These are phyloP conservation scores for Microplitis deprimator DNA, from an alignment of 2,888 invertebrate genomes.

Conservation along the genomic window DNA sequence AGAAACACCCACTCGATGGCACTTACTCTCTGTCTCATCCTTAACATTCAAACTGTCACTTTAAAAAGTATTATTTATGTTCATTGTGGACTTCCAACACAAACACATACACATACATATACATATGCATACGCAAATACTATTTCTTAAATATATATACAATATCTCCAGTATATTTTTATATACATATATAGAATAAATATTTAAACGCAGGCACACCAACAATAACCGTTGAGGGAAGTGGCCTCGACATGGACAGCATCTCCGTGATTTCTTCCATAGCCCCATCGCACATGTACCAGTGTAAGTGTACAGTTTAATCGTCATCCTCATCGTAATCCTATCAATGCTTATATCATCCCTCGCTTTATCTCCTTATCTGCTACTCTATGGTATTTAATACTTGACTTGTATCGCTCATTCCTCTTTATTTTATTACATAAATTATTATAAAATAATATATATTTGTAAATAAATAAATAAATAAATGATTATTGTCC, in stretches of 20 bases:
- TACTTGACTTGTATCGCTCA: conserved; percentile 16
- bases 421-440: conserved; percentile 24
- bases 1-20: conserved; percentile 22
- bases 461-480: neutral
- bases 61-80: conserved; percentile 29
- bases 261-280: conserved; percentile 81
- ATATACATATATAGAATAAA: conserved; percentile 35
- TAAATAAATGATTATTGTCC: neutral
- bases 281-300: conserved; percentile 79
- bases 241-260: conserved; percentile 80
- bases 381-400: conserved; percentile 7
- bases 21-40: conserved; percentile 45
- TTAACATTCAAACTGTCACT: conserved; percentile 47
- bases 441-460: neutral
- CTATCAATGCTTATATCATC: conserved; percentile 27
- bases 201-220: conserved; percentile 70
- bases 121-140: neutral
- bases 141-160: too few relatives aligned
- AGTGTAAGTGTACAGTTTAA: conserved; percentile 75
- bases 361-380: conserved; percentile 24
- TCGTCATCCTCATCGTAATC: conserved; percentile 36
- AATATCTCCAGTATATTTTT: too few relatives aligned
- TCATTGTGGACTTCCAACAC: conserved; percentile 8
- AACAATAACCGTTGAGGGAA: conserved; percentile 72
- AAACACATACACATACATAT: neutral